These are phyloP conservation scores for Hetaerina titia DNA, from an alignment of 2,888 invertebrate species.

Conservation along the genomic window DNA sequence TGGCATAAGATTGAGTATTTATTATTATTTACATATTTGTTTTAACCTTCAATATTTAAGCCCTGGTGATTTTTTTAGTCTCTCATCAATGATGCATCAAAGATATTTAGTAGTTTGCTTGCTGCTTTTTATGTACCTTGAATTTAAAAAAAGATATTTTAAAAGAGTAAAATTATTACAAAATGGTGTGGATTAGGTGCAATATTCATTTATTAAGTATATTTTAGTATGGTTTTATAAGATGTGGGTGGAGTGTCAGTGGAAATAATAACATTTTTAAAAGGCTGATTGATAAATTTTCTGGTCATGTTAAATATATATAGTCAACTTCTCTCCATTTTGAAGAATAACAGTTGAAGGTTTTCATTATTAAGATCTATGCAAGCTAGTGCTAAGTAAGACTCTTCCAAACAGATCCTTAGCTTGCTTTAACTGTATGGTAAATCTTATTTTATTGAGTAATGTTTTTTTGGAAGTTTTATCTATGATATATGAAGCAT, in stretches of 20 bases:
- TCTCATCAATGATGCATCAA: neutral
- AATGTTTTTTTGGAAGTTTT: neutral
- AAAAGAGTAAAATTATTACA: neutral
- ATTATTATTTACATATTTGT: no score
- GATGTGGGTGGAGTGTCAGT: neutral
- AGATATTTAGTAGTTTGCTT: neutral
- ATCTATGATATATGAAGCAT: no score
- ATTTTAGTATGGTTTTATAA: neutral
- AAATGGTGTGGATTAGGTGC: neutral
- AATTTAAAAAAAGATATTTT: neutral
- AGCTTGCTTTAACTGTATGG: neutral
- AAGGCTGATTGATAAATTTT: neutral
- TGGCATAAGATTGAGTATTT: no score
- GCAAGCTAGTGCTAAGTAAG: neutral
- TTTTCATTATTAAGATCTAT: neutral
- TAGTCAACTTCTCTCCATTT: neutral
- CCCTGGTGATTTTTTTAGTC: neutral
- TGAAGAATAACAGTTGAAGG: neutral
- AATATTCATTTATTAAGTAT: neutral
- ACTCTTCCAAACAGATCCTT: neutral
- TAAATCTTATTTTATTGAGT: neutral
- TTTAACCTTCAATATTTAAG: neutral
- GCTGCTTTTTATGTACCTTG: neutral
- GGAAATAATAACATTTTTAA: neutral
- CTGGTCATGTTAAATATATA: neutral